Base-by-base conservation (phyloP, 1,140 invertebrate genomes). In the Lysiphlebus fabarum region DNA sequence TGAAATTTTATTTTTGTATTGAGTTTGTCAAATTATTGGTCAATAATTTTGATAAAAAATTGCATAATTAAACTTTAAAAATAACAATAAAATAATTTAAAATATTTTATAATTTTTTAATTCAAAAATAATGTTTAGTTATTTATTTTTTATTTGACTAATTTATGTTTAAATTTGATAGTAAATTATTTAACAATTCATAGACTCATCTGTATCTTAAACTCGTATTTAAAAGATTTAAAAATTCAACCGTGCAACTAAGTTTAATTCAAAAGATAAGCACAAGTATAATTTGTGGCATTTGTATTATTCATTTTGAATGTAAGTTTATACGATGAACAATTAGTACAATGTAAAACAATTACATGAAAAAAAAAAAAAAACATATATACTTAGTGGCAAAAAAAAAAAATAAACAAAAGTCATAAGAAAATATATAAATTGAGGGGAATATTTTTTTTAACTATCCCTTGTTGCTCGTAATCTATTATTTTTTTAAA, bases 391-490 rank as follows among this genome's bases (percentile, higher is more conserved):
- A 36, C 11, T 0, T 2, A 10, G 53, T 42, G n/a, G n/a, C 4
- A 11, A 7, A 48, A 7, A 33, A 12, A 41, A 41, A 49, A 11
- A 57, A 36, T 57, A 33, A 42, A 56, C 37, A 26, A n/a, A 37
- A 37, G 11, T n/a, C 2, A 36, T 14, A 40, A 41, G 11, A 34
- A 34, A 43, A 11, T 42, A 47, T 9, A 43, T 26, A 33, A 10
- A 14, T n/a, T 45, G 58, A 37, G 37, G 50, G 4, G 17, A 37
- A 40, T 26, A 43, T 47, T 50, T 10, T 49, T 61, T 61, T 54
- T 75, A 74, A 71, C 72, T 70, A 72, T 76, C 74, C 74, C 74
- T 63, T 65, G 73, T 73, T 66, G 74, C 73, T 75, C 74, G 74
- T 76, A 75, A 73, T 69, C 66, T 67, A 72, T 70, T 75, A 75